phyloP scores from a whole-genome alignment of 2,888 invertebrate genomes.

The Boloria selene region DNA sequence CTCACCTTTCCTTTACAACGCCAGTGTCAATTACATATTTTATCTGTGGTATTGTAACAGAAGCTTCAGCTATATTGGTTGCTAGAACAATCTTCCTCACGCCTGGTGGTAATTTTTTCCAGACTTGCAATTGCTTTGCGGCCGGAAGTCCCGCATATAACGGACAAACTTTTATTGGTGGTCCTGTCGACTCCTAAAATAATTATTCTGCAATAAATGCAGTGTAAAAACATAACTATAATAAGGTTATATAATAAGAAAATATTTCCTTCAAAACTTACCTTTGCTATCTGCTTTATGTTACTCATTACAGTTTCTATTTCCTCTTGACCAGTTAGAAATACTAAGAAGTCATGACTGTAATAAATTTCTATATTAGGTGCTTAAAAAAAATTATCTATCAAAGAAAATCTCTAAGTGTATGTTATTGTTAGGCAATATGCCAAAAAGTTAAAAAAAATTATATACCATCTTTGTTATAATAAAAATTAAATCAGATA shows the following conservation, averaged over 20 bases:
- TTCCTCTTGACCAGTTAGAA: conserved; percentile 98
- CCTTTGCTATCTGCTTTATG: conserved; percentile 87
- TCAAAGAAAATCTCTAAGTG: conserved; percentile 2
- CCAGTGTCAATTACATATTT: conserved; percentile 96
- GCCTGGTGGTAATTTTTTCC: conserved; percentile 87
- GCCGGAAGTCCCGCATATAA: conserved; percentile 96
- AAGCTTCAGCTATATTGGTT: conserved; percentile 99
- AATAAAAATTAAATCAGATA: no score
- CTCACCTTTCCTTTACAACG: conserved; percentile 93
- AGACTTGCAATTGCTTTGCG: conserved; percentile 93
- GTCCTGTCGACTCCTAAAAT: conserved; percentile 82
- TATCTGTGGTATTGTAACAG: conserved; percentile 96
- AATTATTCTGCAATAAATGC: conserved; percentile 32
- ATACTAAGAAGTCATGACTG: conserved; percentile 95
- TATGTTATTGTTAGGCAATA: no score
- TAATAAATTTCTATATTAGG: conserved; percentile 53
- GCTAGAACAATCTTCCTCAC: conserved; percentile 95
- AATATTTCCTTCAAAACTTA: conserved; percentile 49
- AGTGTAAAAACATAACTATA: neutral
- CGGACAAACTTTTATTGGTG: conserved; percentile 89
- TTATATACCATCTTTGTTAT: no score
- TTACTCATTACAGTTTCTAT: conserved; percentile 92
- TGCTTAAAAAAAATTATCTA: neutral
- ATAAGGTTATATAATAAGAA: neutral
- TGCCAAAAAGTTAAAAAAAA: no score